Percentiles rank a stretch among this genome's conserved stretches.
phyloP scores from a whole-genome alignment of 1,140 invertebrate genomes.

The Trissolcus basalis region DNA sequence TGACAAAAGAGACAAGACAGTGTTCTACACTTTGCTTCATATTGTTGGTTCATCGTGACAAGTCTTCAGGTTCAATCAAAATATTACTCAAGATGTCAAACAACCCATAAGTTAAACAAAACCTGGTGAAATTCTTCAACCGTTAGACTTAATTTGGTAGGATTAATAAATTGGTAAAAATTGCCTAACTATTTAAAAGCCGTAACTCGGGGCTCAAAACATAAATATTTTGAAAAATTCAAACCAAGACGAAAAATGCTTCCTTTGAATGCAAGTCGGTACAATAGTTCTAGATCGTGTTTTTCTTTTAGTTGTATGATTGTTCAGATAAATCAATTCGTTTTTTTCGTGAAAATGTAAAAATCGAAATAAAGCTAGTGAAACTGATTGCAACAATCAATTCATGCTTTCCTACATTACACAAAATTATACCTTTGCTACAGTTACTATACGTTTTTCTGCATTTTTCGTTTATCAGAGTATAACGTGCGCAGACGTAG shows the following conservation, averaged over 20 bases:
- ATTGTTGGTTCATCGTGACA: conserved; percentile 26
- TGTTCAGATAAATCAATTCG: no score
- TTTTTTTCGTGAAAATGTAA: not conserved
- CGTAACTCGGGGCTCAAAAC: no score
- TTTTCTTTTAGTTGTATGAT: no score
- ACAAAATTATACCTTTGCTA: conserved; percentile 38
- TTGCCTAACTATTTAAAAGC: no score
- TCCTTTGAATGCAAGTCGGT: no score
- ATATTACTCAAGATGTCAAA: conserved; percentile 24
- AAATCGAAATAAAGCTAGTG: conserved; percentile 9
- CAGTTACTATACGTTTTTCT: conserved; percentile 32
- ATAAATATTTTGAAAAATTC: no score
- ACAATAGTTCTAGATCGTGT: no score
- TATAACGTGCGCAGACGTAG: conserved; percentile 9
- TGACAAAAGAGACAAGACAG: conserved; percentile 15
- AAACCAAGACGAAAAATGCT: no score
- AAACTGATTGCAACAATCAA: conserved; percentile 16
- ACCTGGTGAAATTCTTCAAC: no score
- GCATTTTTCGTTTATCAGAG: conserved; percentile 15
- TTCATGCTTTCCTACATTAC: conserved; percentile 32
- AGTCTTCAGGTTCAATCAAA: conserved; percentile 36
- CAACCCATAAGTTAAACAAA: conserved; percentile 7
- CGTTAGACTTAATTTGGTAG: no score
- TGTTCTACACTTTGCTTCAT: no score
- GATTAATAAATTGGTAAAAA: not conserved